phyloP scores from a whole-genome alignment of 2,113 vertebrate species.

The Rostratula benghalensis region DNA sequence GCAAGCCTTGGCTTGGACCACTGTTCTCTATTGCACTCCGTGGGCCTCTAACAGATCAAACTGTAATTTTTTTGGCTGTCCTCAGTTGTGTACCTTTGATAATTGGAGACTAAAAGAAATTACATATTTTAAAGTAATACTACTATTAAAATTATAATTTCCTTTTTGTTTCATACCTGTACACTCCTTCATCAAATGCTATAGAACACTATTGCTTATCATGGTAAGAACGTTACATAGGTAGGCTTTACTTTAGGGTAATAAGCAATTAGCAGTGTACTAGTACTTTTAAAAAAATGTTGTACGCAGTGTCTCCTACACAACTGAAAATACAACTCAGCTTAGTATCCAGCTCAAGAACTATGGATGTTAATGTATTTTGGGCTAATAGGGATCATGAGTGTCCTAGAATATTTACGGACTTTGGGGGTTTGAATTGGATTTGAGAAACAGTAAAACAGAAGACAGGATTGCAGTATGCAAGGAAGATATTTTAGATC shows the following conservation, averaged over 20 bases:
- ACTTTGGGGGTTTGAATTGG: not conserved
- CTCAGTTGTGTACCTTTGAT: not conserved
- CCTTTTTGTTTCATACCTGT: not conserved
- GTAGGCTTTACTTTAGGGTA: not conserved
- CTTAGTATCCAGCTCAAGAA: not conserved
- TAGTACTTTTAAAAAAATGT: not conserved
- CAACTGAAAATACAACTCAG: not conserved
- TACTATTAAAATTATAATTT: not conserved
- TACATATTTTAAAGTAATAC: not conserved
- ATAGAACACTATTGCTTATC: not conserved
- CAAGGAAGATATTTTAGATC: not conserved
- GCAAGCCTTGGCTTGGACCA: not conserved
- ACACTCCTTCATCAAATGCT: not conserved
- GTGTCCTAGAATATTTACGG: not conserved
- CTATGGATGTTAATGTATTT: not conserved
- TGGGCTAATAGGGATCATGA: not conserved
- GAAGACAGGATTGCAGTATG: not conserved
- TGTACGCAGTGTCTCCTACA: not conserved
- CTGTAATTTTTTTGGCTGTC: not conserved
- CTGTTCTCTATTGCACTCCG: not conserved
- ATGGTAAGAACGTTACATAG: not conserved
- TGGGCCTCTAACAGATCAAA: not conserved
- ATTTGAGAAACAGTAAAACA: not conserved
- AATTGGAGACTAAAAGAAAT: not conserved
- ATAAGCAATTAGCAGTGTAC: not conserved